Base-by-base conservation (phyloP, 37 sponge, comb jelly and placozoan species). In the Halichondria panicea region DNA sequence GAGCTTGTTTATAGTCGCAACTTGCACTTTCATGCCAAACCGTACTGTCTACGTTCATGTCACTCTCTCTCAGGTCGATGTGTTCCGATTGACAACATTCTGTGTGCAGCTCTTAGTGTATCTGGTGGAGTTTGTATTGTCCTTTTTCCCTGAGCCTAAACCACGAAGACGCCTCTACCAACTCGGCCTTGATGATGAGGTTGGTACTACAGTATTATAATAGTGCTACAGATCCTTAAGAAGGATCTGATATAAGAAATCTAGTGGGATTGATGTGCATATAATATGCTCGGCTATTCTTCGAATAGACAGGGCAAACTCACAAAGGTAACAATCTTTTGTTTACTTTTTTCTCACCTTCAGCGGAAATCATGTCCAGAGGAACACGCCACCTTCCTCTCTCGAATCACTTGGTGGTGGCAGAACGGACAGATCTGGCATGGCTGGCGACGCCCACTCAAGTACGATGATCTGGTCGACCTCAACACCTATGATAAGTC, bases 401-500 rank as follows among this genome's bases (percentile, higher is more conserved):
- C 88, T 22, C 50, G 72, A 22, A 43, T 87, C 55, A 87, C 88
- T 24, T 89, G 90, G 90, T 84, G 84, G 85, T 89, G 90, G 90
- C 60, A 78, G 72, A 81, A 81, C 61, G 78, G 82, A 0, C 72
- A 81, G 53, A 87, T 94, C 38, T 77, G 70, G 68, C 43, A 44
- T 21, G 96, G 96, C 4, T 95, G 81, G 76, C 43, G 83, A 43
- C 55, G 70, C 24, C 57, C 96, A 5, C 75, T 95, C 13, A 40
- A 73, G 33, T 61, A 84, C 55, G 39, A 52, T 30, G 92, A 95
- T 71, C 76, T 95, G 39, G 80, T 77, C 46, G 80, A 70, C 22
- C 87, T 95, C 40, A 81, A 82, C 62, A 39, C 61, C 3, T 38
- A 75, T 5, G 92, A 91, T 60, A 88, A 64, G 80, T 74, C 89